Conservation (phyloP, 2,888 invertebrate genomes). For the Dynastes tityus region DNA sequence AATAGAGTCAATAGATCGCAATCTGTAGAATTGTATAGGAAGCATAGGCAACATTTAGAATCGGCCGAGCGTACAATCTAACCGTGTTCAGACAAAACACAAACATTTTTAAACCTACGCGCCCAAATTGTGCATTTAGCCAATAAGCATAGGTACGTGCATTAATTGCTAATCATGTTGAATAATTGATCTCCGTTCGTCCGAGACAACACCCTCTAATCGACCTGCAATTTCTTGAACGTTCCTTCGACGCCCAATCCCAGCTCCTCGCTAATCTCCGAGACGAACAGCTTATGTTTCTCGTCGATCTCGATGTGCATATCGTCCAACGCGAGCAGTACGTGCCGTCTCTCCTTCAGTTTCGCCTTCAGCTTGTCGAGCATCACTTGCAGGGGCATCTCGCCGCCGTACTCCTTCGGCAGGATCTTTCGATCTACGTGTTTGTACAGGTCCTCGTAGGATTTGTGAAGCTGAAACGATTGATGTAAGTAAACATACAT, state of each 20-base stretch:
- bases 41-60: too few relatives aligned
- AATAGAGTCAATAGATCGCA: too few relatives aligned
- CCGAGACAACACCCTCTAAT: constrained; percentile 71
- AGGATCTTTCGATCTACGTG: constrained; percentile 83
- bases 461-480: constrained; percentile 80
- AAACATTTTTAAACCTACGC: too few relatives aligned
- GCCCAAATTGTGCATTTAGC: too few relatives aligned
- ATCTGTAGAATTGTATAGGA: too few relatives aligned
- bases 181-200: not conserved
- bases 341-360: constrained; percentile 77
- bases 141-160: not conserved
- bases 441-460: constrained; percentile 80
- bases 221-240: constrained; percentile 88
- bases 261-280: constrained; percentile 77
- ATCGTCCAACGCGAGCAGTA: constrained; percentile 81
- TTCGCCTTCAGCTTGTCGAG: constrained; percentile 82
- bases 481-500: too few relatives aligned
- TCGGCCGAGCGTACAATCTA: too few relatives aligned
- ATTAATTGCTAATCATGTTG: not conserved
- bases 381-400: constrained; percentile 85
- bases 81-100: too few relatives aligned
- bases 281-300: constrained; percentile 67
- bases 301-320: constrained; percentile 83
- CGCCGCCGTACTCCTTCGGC: constrained; percentile 92
- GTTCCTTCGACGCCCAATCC: constrained; percentile 85